Base-by-base conservation (phyloP, 1,140 invertebrate genomes). In the Tetranychus cinnabarinus region DNA sequence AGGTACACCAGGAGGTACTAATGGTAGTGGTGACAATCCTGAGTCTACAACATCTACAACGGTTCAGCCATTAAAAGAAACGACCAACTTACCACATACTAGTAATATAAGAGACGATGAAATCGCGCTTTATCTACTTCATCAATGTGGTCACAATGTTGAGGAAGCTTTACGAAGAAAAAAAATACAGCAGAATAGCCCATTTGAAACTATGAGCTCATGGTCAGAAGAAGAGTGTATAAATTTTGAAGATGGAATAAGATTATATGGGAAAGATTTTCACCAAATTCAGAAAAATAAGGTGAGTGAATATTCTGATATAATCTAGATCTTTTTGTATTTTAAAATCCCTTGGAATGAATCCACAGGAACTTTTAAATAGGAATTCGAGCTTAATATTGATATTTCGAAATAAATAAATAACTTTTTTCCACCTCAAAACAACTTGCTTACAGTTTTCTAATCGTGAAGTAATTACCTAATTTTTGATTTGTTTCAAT, bases 161-260 rank as follows among this genome's bases (percentile, higher is more conserved):
- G 90, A 95, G 65, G 90, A 96, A 75, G 91, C 91, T 4, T 71
- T 93, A 56, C 73, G 90, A 62, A 64, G 76, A 59, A 77, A 87
- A 59, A 79, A 86, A 64, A 81, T 86, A 70, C 86, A 88, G 69
- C 74, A 83, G 33, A 80, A 82, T 1, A 75, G 80, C 3, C 78
- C 79, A 47, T 57, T 46, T 61, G 81, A 83, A 63, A 80, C 82
- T 0, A 82, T 84, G 72, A 86, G 85, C 69, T 76, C 91, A 4
- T 97, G 92, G 91, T 95, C 90, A 23, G 91, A 96, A 72, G 91
- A 96, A 72, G 92, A 97, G 71, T 96, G 91, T 76, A 79, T 85
- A 63, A 91, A 91, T 75, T 97, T 97, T 77, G 92, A 97, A 77
- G 84, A 84, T 70, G 91, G 90, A 58, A 77, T 97, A 2, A 79